These are phyloP conservation scores for Hydriomena furcata DNA, from an alignment of 2,888 invertebrate genomes.

Conservation along the genomic window DNA sequence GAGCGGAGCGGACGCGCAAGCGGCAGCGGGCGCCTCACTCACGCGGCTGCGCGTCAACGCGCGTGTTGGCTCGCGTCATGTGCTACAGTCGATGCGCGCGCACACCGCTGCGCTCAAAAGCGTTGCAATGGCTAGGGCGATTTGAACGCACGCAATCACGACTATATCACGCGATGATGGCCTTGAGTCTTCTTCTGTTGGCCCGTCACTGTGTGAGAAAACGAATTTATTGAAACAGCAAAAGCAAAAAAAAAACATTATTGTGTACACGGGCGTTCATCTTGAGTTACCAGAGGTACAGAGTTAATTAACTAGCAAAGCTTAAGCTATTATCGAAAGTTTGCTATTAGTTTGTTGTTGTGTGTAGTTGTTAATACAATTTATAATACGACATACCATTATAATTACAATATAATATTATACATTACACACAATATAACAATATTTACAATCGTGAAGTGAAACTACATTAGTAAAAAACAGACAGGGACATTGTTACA, in stretches of 20 bases:
- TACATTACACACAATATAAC: no score
- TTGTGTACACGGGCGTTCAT: not conserved
- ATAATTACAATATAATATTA: no score
- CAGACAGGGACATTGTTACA: no score
- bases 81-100: conserved; percentile 78
- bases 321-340: no score
- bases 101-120: conserved; percentile 79
- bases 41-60: conserved; percentile 66
- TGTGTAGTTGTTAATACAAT: no score
- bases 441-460: no score
- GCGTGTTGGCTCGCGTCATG: conserved; percentile 75
- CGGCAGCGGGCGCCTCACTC: conserved; percentile 61
- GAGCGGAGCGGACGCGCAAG: conserved; percentile 51
- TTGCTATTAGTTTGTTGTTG: no score
- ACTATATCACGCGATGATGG: conserved; percentile 72
- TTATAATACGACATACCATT: no score
- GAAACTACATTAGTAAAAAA: no score
- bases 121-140: conserved; percentile 75
- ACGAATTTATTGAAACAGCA: no score
- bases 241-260: conserved; percentile 32
- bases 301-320: no score
- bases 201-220: conserved; percentile 58
- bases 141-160: conserved; percentile 78
- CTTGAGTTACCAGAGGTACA: no score
- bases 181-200: conserved; percentile 63